Conservation (phyloP, 2,113 vertebrate species). For the Crotophaga sulcirostris region DNA sequence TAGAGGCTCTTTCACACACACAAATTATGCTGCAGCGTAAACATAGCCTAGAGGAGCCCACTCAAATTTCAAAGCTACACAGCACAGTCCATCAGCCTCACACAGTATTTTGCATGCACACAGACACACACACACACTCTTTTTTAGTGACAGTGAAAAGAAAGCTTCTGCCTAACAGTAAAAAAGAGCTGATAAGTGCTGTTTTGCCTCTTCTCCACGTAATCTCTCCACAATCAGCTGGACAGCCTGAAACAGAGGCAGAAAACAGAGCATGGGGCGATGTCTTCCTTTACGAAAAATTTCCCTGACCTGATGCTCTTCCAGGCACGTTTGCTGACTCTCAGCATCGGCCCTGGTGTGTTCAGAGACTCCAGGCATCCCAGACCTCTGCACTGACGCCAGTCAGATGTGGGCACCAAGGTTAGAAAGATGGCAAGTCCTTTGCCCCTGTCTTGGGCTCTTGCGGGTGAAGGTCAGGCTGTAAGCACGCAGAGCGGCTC, state of each 20-base stretch:
- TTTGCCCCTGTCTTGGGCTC: rapidly evolving
- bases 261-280: background rate
- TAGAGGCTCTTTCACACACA: conserved; percentile 41
- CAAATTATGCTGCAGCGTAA: background rate
- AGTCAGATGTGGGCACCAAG: background rate
- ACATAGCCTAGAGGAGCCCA: conserved; percentile 37
- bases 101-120: background rate
- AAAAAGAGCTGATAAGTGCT: rapidly evolving
- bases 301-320: background rate
- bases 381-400: background rate
- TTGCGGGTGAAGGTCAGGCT: background rate
- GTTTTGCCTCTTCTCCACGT: background rate
- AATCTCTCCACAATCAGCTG: background rate
- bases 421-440: background rate
- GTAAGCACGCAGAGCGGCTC: background rate
- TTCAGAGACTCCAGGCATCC: background rate
- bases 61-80: conserved; percentile 55
- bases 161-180: background rate
- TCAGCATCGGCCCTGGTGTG: background rate
- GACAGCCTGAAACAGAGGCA: background rate
- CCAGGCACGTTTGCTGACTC: background rate
- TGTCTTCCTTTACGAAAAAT: rapidly evolving
- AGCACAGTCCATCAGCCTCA: background rate
- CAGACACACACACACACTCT: background rate
- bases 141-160: background rate